Conservation (phyloP, 2,888 invertebrate species). For the Tethea ocularis region DNA sequence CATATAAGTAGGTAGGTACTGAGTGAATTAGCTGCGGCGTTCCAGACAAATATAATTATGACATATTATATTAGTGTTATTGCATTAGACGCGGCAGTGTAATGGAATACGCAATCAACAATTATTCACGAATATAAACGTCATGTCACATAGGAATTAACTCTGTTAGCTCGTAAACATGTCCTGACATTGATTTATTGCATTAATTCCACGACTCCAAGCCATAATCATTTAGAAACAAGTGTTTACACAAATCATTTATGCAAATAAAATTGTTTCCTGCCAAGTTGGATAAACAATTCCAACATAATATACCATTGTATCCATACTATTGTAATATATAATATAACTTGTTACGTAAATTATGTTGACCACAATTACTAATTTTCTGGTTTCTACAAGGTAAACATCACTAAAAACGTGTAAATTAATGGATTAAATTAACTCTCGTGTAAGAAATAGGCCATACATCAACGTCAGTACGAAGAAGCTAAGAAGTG, state of each 20-base stretch:
- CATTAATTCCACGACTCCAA: conserved; percentile 72
- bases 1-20: neutral
- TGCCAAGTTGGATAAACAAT: conserved; percentile 28
- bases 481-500: conserved; percentile 51
- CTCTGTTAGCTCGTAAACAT: conserved; percentile 83
- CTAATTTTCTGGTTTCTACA: neutral
- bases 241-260: conserved; percentile 59
- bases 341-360: neutral
- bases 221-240: conserved; percentile 69
- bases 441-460: conserved; percentile 47
- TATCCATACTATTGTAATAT: neutral
- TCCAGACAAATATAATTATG: conserved; percentile 32
- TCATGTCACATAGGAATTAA: conserved; percentile 80
- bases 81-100: conserved; percentile 30
- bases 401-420: neutral
- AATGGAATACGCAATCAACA: conserved; percentile 66
- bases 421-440: conserved; percentile 32
- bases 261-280: conserved; percentile 41
- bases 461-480: conserved; percentile 68
- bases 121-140: conserved; percentile 82
- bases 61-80: conserved; percentile 44
- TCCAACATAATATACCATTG: conserved; percentile 16
- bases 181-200: conserved; percentile 79
- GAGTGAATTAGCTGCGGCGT: neutral
- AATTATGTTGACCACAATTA: neutral